Base-by-base conservation (phyloP, 2,113 vertebrate genomes). In the Cephalopterus ornatus region DNA sequence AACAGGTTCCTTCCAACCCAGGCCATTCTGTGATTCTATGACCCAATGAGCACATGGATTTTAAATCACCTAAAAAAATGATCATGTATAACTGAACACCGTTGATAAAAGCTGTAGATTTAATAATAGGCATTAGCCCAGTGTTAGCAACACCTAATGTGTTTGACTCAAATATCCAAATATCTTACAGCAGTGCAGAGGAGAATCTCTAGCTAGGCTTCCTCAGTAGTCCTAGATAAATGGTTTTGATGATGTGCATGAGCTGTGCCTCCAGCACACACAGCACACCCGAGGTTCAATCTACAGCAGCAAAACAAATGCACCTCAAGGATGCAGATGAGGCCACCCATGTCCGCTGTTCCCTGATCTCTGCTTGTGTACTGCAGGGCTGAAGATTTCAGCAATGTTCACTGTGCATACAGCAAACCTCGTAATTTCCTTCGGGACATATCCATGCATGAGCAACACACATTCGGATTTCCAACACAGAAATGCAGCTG, bases 401-500 rank as follows among this genome's bases (percentile, higher is more conserved):
- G n/a, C 30, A 52, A 30, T 2, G 1, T 11, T 75, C 73, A 18
- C 59, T 28, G 7, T 14, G 6, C 56, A 17, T 37, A 33, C 46
- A 83, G 72, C 11, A 95, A 90, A 49, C 22, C 23, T 49, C 2
- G 4, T 26, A 20, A 62, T 76, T 88, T 61, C 49, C 71, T 52
- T 79, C 52, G 20, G 58, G 53, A 93, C 89, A 87, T 23, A 73
- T 14, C 46, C 9, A 1, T 33, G 32, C 47, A 53, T 0, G 4
- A 90, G 59, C n/a, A 85, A 59, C 46, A 66, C 30, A 50, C 33
- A 42, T 63, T 53, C 5, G 2, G 18, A 86, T n/a, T 84, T 78
- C 59, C 61, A 88, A 5, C 42, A 86, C 23, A 91, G 56, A 94
- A 83, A 74, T 83, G 35, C 76, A 92, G 65, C 76, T 91, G 65